Percentiles rank a stretch among this genome's conserved stretches.
phyloP scores from a whole-genome alignment of 2,113 vertebrate genomes.

The Willisornis vidua region DNA sequence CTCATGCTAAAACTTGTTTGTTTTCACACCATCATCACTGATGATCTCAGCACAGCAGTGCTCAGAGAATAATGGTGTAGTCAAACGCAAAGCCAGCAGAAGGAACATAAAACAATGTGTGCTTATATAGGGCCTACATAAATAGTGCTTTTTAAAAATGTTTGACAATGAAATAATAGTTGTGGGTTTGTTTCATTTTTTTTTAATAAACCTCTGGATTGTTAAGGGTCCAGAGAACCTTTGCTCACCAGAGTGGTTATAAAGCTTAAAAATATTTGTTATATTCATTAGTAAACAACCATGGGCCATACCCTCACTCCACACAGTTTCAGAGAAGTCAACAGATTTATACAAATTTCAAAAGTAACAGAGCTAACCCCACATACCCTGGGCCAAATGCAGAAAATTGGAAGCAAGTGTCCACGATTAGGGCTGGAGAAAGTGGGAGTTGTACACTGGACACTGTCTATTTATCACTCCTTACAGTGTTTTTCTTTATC shows the following conservation, averaged over 20 bases:
- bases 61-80: constrained; percentile 63
- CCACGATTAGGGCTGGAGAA: background rate
- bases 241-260: background rate
- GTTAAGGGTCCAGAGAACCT: background rate
- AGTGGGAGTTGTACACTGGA: background rate
- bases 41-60: constrained; percentile 61
- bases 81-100: constrained; percentile 66
- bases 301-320: background rate
- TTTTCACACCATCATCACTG: constrained; percentile 66
- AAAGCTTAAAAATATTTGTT: background rate
- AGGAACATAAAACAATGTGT: constrained; percentile 71
- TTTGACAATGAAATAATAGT: constrained; percentile 69
- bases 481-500: background rate
- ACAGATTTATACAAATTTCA: background rate
- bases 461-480: background rate
- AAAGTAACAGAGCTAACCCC: background rate
- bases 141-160: constrained; percentile 71
- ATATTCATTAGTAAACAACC: background rate
- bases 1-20: constrained; percentile 69
- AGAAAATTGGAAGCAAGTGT: background rate
- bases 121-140: constrained; percentile 66
- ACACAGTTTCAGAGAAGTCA: background rate
- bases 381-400: background rate
- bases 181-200: constrained; percentile 37
- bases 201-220: constrained; percentile 38